These are phyloP conservation scores for Gymnarchus niloticus DNA, from an alignment of 2,113 vertebrate species.

Conservation along the genomic window DNA sequence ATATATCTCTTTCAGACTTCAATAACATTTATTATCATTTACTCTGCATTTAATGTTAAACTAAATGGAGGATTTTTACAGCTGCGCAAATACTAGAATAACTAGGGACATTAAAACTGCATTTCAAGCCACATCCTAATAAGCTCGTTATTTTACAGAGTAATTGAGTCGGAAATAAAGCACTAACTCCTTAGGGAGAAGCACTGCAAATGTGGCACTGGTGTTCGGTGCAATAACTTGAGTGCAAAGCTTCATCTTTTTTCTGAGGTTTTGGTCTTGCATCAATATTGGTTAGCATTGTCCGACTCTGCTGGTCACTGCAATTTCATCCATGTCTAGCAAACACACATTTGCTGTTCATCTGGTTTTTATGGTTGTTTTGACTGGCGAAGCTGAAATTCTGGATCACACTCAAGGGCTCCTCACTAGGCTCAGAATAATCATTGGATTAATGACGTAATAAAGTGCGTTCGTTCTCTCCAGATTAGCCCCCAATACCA, in stretches of 20 bases:
- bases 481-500: neutral
- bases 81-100: neutral
- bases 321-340: neutral
- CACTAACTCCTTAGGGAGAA: neutral
- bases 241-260: neutral
- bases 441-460: neutral
- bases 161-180: neutral
- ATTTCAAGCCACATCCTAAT: neutral
- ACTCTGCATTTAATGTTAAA: neutral
- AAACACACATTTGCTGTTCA: neutral
- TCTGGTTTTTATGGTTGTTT: neutral
- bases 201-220: neutral
- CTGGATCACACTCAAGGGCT: neutral
- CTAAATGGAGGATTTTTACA: neutral
- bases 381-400: neutral
- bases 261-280: neutral
- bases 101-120: neutral
- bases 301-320: neutral
- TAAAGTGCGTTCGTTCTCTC: neutral
- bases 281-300: neutral
- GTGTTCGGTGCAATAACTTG: neutral
- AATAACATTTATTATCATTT: neutral
- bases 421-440: neutral
- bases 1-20: neutral
- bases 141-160: constrained; percentile 1